Evolutionary conservation across 2,113 vertebrate species (phyloP), one percentile per base, ranked within the genome.

Genomic region (Nematolebias whitei): DNA sequence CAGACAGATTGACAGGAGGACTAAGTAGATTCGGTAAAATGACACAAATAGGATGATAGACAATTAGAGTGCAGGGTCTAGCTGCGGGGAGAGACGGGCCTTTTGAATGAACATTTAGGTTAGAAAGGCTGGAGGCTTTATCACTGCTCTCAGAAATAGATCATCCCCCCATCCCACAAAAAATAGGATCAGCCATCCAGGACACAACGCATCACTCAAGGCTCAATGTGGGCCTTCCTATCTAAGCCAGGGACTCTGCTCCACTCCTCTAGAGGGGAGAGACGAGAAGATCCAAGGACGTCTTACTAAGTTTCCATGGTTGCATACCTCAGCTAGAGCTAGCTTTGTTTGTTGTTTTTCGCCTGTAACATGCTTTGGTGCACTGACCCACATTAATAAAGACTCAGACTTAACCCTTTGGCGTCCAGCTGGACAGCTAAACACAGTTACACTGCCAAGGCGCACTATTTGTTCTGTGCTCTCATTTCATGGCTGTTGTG

Each of bases 101-200:
- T 58, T 83, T 58, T 75, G 61, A 82, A 51, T 90, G 84, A 84
- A 71, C 85, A 87, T 87, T 87, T 89, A 84, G 86, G 84, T 90
- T 88, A 88, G 73, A 79, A 58, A 41, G 75, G 58, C 82, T 71
- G 71, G 66, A 71, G 52, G 72, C 68, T 43, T 47, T 77, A 71
- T 67, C 76, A 65, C 38, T 19, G 67, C 58, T 76, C 76, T 75
- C 74, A 82, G 79, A 87, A 48, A 59, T 72, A 71, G 71, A 82
- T 85, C 79, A 83, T 57, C 44, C 79, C 49, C 32, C 57, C 5
- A 4, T 44, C 79, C 49, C 79, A 84, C 60, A 63, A 15, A n/a
- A 13, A 53, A 69, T 10, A 54, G 63, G 81, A 66, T 62, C 80
- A 79, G 67, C 67, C 84, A 82, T 68, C 71, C 64, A 76, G 78